Base-by-base conservation (phyloP, 2,113 vertebrate genomes). In the Haliaeetus leucogaster region DNA sequence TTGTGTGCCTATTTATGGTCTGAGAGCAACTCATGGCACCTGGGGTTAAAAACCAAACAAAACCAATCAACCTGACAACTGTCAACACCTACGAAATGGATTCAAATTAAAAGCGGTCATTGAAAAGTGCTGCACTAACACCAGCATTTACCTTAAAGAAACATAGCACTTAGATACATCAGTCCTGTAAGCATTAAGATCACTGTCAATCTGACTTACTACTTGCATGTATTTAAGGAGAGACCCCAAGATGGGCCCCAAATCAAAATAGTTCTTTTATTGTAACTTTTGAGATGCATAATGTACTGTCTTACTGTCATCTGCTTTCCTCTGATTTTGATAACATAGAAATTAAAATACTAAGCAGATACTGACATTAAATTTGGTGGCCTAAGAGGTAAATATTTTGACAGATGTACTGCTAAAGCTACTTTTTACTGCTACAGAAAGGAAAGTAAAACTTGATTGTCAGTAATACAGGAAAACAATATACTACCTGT, bases 381-480 rank as follows among this genome's bases (percentile, higher is more conserved):
- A 74, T 87, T 82, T 82, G 81, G 81, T 80, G 66, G 42, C n/a
- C 62, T 77, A 72, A n/a, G 38, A 91, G 30, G 25, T 80, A 96
- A 94, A 87, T 89, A 89, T 90, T 95, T 93, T 95, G 83, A 87
- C 62, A 93, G 77, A 72, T 72, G 45, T 68, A 72, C 42, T 85
- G 36, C 34, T 84, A 87, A 84, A 89, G 36, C 43, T 78, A 56
- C 43, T 58, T 79, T 77, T 89, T 52, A 62, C 52, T 89, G 45
- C 30, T 73, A 77, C 17, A 67, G 72, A 92, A 93, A 82, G 9
- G 52, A 80, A 95, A 87, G 32, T n/a, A 84, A 91, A 93, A 72
- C 34, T 80, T 87, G 73, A 77, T 63, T 77, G 53, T 87, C 65
- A 93, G 70, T 76, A 91, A 73, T 91, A 89, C 79, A 83, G 27